Evolutionary conservation across 2,797 vertebrate genomes (phyloP).

Genomic region (Schizopygopsis malacanthus): DNA sequence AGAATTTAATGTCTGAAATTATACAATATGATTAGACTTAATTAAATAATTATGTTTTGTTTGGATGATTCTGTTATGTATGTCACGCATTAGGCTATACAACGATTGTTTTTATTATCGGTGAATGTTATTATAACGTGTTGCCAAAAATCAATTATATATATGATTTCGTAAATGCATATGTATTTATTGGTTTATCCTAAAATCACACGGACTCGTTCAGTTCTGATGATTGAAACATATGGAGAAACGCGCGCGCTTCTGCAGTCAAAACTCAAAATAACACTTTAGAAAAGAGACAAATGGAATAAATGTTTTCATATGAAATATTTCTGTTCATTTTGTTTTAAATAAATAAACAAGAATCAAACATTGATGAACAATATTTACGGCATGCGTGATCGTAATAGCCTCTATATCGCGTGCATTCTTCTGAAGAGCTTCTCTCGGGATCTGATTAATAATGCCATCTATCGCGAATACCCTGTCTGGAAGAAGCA

Average conservation of each 20-base stretch:
- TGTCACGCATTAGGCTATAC: neutral
- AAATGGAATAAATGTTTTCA: neutral
- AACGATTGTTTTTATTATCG: neutral
- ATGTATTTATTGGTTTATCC: neutral
- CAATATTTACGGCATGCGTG: neutral
- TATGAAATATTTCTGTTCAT: neutral
- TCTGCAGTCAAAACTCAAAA: neutral
- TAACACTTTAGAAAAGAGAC: neutral
- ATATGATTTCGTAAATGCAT: neutral
- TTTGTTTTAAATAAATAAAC: neutral
- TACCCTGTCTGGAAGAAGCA: conserved; percentile 69
- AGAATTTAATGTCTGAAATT: neutral
- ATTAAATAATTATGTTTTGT: neutral
- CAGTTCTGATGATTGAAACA: neutral
- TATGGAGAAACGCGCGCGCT: neutral
- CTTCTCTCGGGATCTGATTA: conserved; percentile 9
- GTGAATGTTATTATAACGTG: neutral
- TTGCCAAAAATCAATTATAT: neutral
- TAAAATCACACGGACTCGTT: neutral
- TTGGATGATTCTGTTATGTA: neutral
- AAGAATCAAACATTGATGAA: neutral
- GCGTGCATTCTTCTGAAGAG: neutral
- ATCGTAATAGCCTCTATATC: neutral
- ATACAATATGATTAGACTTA: neutral
- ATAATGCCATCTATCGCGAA: conserved; percentile 68